These are phyloP conservation scores for Coelopa frigida DNA, from an alignment of 1,140 invertebrate species.

Conservation along the genomic window DNA sequence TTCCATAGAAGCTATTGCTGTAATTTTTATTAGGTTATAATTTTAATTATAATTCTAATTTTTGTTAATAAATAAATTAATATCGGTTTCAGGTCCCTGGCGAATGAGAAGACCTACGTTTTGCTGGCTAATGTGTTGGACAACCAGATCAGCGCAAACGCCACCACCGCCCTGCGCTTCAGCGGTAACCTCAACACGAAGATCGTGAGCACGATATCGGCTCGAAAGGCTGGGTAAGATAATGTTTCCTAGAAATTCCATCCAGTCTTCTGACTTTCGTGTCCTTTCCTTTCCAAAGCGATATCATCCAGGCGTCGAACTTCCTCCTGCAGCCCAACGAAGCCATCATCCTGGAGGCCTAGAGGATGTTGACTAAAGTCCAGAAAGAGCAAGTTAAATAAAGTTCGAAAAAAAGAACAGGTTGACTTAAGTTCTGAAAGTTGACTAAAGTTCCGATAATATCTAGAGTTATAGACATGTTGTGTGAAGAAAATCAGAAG, in stretches of 20 bases:
- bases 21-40: neutral
- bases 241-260: neutral
- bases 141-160: neutral
- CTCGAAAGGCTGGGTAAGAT: conserved; percentile 7
- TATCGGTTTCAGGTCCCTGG: conserved; percentile 9
- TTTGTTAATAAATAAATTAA: no score
- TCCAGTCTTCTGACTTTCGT: neutral
- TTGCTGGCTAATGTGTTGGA: conserved; percentile 13
- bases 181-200: conserved; percentile 7
- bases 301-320: conserved; percentile 1
- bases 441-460: no score
- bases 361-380: neutral
- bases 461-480: no score
- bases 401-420: no score
- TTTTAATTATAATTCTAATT: neutral
- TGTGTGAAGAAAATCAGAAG: no score
- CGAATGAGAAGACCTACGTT: conserved; percentile 14
- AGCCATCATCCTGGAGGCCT: conserved; percentile 13
- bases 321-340: conserved; percentile 3
- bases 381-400: neutral
- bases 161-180: neutral
- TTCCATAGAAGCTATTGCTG: neutral
- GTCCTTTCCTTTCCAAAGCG: conserved; percentile 10
- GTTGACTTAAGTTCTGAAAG: no score
- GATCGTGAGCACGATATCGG: conserved; percentile 11